Evolutionary conservation across 30 jellyfish, hydroid and myxozoan species (phyloP), one percentile per base, ranked within the genome.

Genomic region (Pseudorhiza aurosa): DNA sequence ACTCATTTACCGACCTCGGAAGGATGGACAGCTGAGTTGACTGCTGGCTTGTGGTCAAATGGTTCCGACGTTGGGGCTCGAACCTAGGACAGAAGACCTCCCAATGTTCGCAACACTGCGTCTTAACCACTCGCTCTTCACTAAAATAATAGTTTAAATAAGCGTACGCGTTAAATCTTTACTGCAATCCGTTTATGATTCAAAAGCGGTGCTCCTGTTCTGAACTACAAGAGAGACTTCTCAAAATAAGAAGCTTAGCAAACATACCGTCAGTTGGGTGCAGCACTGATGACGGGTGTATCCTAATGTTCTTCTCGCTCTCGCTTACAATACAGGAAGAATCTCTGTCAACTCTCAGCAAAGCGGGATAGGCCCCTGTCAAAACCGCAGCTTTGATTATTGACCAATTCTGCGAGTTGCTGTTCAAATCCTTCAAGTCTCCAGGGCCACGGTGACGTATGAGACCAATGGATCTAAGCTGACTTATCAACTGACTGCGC

Each of bases 231-330:
- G 21, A 12, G 60, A 46, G 18, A 12, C 60, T 2, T 46, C 19
- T 27, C 60, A 46, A 5, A 2, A 46, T 46, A 3, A 69, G 21
- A 28, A 18, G 8, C 65, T 11, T 18, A n/a, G n/a, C n/a, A 21
- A 12, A 27, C 90, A 14, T 65, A 80, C 91, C 91, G 25, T 80
- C 43, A 0, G 84, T 18, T 1, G 91, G 79, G 14, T 14, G 37
- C 29, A 92, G 72, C 12, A 92, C 97, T 22, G 98, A 92, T 14
- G 96, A 92, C 25, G 93, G 95, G 81, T 92, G 98, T 0, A 92
- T 72, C 31, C 85, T 49, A 17, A 92, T 90, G 45, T 85, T 85
- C 58, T 79, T 92, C 64, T 85, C 98, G 27, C n/a, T 67, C 45
- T 81, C 94, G 25, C 96, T 72, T 0, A 85, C 88, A 0, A 92